Evolutionary conservation across 2,113 vertebrate species (phyloP).

Genomic region (Desmodus rotundus): DNA sequence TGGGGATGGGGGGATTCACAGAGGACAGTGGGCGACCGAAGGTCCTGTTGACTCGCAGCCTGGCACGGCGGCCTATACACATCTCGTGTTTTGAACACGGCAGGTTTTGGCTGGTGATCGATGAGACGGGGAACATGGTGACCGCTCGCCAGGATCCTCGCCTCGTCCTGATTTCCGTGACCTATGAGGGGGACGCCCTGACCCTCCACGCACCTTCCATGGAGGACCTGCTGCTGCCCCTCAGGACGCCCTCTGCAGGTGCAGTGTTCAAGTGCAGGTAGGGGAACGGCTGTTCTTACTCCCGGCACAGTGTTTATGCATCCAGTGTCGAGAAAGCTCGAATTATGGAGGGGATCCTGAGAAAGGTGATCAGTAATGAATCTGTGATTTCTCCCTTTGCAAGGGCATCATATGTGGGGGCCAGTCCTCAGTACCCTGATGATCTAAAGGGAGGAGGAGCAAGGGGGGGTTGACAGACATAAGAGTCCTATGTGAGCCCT

Average conservation of each 20-base stretch:
- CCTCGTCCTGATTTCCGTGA: slow-evolving; percentile 86
- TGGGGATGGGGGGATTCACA: neutral
- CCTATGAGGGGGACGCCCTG: slow-evolving; percentile 73
- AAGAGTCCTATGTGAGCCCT: neutral
- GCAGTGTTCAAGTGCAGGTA: slow-evolving; percentile 80
- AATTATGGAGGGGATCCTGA: neutral
- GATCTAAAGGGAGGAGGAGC: neutral
- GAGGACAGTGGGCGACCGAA: fast-evolving
- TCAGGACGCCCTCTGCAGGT: slow-evolving; percentile 77
- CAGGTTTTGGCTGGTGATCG: slow-evolving; percentile 92
- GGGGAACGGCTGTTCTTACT: neutral
- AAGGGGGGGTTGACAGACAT: too few species aligned
- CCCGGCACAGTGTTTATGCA: fast-evolving
- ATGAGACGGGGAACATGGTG: slow-evolving; percentile 88
- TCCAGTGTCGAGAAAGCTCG: too few species aligned
- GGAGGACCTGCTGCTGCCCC: slow-evolving; percentile 81
- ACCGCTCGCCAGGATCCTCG: slow-evolving; percentile 90
- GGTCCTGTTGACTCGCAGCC: too few species aligned
- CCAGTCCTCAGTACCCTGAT: neutral
- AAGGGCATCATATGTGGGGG: fast-evolving
- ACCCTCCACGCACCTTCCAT: slow-evolving; percentile 85
- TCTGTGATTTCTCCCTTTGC: neutral
- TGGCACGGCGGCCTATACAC: fast-evolving
- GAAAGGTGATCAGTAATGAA: neutral
- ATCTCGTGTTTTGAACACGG: neutral